A percentile compares a stretch with the other conserved stretches of the same genome.
phyloP scores from a whole-genome alignment of 2,888 invertebrate genomes.

The Andrena bucephala region DNA sequence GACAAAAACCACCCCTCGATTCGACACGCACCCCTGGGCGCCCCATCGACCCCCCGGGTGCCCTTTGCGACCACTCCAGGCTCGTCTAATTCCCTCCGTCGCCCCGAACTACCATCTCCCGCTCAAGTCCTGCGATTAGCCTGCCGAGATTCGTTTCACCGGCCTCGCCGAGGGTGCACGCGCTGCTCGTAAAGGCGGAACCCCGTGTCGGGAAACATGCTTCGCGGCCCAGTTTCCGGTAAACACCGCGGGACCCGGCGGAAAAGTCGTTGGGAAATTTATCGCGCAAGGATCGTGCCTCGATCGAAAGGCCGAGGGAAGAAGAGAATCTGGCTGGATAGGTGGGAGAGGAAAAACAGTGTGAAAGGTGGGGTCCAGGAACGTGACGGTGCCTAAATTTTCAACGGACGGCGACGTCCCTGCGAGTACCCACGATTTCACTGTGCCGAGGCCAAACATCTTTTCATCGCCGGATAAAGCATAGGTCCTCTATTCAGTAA shows the following conservation, averaged over 20 bases:
- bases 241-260: too few species aligned
- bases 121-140: slow-evolving; percentile 9
- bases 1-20: slow-evolving; percentile 82
- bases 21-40: slow-evolving; percentile 77
- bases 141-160: neutral
- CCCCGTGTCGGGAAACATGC: neutral
- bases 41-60: slow-evolving; percentile 53
- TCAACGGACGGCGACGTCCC: slow-evolving; percentile 34
- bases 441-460: slow-evolving; percentile 80
- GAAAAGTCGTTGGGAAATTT: neutral
- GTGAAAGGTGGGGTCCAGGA: neutral
- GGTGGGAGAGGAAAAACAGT: neutral
- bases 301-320: neutral
- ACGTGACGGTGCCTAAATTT: slow-evolving; percentile 62
- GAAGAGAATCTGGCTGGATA: neutral
- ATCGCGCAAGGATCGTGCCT: neutral
- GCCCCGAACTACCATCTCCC: slow-evolving; percentile 8
- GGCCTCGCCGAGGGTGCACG: neutral
- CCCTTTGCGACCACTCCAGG: slow-evolving; percentile 35
- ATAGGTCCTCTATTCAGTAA: slow-evolving; percentile 76
- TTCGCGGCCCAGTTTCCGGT: neutral
- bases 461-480: slow-evolving; percentile 79
- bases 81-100: slow-evolving; percentile 34
- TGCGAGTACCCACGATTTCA: slow-evolving; percentile 71
- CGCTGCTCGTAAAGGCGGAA: neutral